Conservation (phyloP, 2,113 vertebrate species). For the Halcyon malimbica region DNA sequence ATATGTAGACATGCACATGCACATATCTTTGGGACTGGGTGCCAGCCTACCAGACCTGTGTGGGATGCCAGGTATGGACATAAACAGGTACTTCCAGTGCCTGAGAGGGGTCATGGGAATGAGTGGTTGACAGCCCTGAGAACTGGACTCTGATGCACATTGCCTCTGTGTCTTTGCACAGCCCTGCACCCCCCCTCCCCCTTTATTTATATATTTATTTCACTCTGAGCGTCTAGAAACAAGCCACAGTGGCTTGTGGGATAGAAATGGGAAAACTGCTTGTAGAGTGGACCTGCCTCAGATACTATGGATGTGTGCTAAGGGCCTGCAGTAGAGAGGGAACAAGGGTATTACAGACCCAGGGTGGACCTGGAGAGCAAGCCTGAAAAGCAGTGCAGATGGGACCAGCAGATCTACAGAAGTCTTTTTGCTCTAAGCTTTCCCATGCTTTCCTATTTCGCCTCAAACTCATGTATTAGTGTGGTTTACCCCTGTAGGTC, state of each 20-base stretch:
- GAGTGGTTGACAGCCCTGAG: neutral
- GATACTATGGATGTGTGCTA: neutral
- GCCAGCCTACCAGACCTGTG: neutral
- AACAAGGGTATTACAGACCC: neutral
- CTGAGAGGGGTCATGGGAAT: neutral
- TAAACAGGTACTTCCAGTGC: neutral
- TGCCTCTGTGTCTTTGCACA: neutral
- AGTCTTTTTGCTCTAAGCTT: neutral
- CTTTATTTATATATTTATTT: neutral
- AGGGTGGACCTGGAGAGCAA: neutral
- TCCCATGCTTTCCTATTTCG: neutral
- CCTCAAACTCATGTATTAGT: neutral
- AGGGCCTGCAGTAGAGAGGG: neutral
- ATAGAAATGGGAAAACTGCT: neutral
- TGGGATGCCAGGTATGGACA: neutral
- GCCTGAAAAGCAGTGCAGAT: neutral
- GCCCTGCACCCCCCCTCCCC: too few species aligned
- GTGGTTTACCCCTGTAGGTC: neutral
- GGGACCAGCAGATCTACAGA: neutral
- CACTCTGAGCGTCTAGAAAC: neutral
- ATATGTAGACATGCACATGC: rapidly evolving
- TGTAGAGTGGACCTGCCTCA: rapidly evolving
- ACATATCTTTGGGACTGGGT: neutral
- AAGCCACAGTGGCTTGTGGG: neutral
- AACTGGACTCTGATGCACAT: neutral